These are phyloP conservation scores for Chaetogeoica ovagalla DNA, from an alignment of 2,888 invertebrate species.

Conservation along the genomic window DNA sequence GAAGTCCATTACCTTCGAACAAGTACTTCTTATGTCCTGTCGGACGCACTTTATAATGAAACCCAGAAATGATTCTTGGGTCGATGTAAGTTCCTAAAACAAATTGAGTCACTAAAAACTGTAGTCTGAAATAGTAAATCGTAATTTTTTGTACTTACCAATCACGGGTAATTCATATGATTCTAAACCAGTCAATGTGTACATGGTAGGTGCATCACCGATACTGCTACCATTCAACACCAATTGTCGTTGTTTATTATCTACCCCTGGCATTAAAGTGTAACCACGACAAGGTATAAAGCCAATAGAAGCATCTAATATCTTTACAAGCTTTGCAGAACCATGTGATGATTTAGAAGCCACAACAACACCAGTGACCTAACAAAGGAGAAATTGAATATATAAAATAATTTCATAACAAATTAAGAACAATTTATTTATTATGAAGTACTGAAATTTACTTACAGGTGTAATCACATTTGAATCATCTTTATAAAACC, in stretches of 20 bases:
- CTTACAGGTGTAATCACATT: slow-evolving; percentile 60
- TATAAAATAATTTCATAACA: background rate
- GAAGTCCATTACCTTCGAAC: slow-evolving; percentile 68
- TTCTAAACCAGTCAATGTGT: slow-evolving; percentile 69
- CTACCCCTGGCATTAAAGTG: slow-evolving; percentile 69
- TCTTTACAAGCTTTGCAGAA: slow-evolving; percentile 64
- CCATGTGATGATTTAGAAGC: slow-evolving; percentile 63
- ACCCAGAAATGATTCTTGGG: slow-evolving; percentile 72
- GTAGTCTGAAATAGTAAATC: background rate
- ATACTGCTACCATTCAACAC: slow-evolving; percentile 68
- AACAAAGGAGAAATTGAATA: slow-evolving; percentile 54
- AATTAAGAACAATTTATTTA: slow-evolving; percentile 6
- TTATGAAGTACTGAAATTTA: slow-evolving; percentile 31
- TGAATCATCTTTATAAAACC: slow-evolving; percentile 68
- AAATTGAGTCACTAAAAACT: background rate
- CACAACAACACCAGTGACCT: slow-evolving; percentile 66
- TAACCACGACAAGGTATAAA: slow-evolving; percentile 64
- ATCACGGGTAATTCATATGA: slow-evolving; percentile 72
- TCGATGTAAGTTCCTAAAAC: slow-evolving; percentile 72
- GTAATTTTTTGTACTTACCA: slow-evolving; percentile 62
- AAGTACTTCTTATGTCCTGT: slow-evolving; percentile 67
- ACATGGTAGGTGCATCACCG: slow-evolving; percentile 70
- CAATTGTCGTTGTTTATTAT: slow-evolving; percentile 67
- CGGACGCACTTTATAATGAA: slow-evolving; percentile 72
- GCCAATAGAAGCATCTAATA: slow-evolving; percentile 67